Evolutionary conservation across 2,888 invertebrate genomes (phyloP).

Genomic region (Pachymerium ferrugineum): DNA sequence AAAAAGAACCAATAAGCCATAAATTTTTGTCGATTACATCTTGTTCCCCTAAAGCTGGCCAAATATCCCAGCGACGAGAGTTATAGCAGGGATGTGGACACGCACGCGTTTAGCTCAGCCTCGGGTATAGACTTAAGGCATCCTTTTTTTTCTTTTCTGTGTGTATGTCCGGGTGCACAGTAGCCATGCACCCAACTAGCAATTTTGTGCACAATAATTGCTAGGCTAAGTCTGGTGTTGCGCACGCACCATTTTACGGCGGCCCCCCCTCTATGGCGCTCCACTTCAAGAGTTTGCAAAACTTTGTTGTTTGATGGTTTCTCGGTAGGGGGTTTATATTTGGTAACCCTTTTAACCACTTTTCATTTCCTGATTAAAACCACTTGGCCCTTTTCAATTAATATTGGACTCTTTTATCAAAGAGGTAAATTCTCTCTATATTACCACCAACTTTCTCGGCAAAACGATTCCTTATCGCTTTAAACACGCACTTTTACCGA

Average conservation of each 20-base stretch:
- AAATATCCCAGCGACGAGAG: background rate
- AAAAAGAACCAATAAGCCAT: conserved; percentile 24
- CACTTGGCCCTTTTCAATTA: background rate
- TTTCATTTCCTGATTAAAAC: conserved; percentile 21
- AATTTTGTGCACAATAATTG: conserved; percentile 9
- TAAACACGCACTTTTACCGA: conserved; percentile 1
- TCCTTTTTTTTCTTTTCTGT: background rate
- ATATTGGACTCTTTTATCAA: background rate
- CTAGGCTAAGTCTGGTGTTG: conserved; percentile 15
- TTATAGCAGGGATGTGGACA: conserved; percentile 25
- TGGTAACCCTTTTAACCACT: background rate
- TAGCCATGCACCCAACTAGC: conserved; percentile 12
- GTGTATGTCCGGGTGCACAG: conserved; percentile 27
- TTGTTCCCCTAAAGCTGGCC: conserved; percentile 6
- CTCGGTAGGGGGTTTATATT: background rate
- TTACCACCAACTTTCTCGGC: background rate
- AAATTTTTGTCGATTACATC: conserved; percentile 27
- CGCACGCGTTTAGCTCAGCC: conserved; percentile 12
- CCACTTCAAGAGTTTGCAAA: background rate
- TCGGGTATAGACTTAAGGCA: background rate
- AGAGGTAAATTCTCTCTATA: background rate
- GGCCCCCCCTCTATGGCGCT: background rate
- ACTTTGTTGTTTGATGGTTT: background rate
- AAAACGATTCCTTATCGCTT: conserved; percentile 10
- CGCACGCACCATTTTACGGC: background rate